These are phyloP conservation scores for Apamea crenata DNA, from an alignment of 2,888 invertebrate species.

Conservation along the genomic window DNA sequence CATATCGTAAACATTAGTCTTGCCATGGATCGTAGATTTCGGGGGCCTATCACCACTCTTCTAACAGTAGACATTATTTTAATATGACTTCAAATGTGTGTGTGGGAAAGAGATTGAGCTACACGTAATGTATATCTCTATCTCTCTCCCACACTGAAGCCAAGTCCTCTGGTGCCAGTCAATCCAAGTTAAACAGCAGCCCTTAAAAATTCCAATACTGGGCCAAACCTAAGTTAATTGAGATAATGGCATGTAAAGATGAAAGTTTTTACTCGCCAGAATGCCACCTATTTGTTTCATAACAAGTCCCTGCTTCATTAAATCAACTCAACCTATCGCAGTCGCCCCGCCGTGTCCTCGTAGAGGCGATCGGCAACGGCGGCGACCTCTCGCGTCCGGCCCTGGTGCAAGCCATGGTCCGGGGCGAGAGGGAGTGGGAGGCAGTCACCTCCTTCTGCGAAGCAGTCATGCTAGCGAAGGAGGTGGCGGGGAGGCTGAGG, in stretches of 20 bases:
- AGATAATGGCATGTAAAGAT: neutral
- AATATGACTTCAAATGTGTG: neutral
- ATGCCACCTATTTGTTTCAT: neutral
- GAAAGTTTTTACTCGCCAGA: neutral
- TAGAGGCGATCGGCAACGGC: too few relatives aligned
- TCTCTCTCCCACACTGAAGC: neutral
- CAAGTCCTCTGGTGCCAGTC: neutral
- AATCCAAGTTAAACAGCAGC: neutral
- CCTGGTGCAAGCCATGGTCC: too few relatives aligned
- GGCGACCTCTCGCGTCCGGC: too few relatives aligned
- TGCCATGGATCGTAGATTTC: too few relatives aligned
- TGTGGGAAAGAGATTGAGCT: neutral
- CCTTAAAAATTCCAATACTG: neutral
- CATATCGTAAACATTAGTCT: neutral
- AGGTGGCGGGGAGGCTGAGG: too few relatives aligned
- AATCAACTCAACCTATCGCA: neutral
- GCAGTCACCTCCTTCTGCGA: too few relatives aligned
- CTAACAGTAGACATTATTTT: neutral
- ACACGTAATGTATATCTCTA: neutral
- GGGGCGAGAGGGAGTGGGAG: too few relatives aligned
- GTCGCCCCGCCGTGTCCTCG: too few relatives aligned
- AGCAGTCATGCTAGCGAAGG: too few relatives aligned
- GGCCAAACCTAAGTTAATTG: neutral
- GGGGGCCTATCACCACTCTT: neutral
- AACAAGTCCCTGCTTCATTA: neutral